Base-by-base conservation (phyloP, 1,140 invertebrate genomes). In the Planococcus citri region DNA sequence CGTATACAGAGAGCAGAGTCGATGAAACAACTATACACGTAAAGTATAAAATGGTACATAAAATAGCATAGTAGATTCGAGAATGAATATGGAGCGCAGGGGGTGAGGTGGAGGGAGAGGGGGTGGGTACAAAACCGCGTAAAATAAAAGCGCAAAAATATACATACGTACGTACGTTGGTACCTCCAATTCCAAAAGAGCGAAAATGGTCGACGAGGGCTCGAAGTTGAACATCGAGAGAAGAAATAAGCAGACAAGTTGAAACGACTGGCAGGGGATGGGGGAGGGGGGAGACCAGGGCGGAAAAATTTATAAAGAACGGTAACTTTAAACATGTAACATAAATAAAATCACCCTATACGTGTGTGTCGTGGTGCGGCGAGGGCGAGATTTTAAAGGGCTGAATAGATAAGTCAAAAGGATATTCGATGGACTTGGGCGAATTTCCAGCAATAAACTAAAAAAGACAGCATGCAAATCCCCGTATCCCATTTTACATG, bases 401-500 rank as follows among this genome's bases (percentile, higher is more conserved):
- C 60, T 25, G 60, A 64, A 27, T 27, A 64, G 60, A 64, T 64
- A 64, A 64, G 60, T 64, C 60, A 64, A 64, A 64, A 64, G 20
- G 60, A 64, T 64, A 64, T 64, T 64, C 60, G 60, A 25, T 27
- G 60, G 60, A 64, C 60, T 64, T 64, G 8, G 60, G 20, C 60
- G 60, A 64, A 22, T 24, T 14, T 64, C 14, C 10, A 27, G 60
- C 60, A 64, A 64, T 64, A 64, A 64, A 64, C 60, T 64, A 64
- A 64, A 64, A 64, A 64, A 64, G 60, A 64, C 60, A 64, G 60
- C 60, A 20, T 25, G 60, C 22, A 64, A 51, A 51, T 51, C 41
- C 41, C 29, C 29, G 29, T 33, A 3, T 33, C 4, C 12, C 29
- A 12, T 33, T 33, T 33, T 33, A 33, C 29, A 33, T 33, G 29